Conservation (phyloP, 2,888 invertebrate genomes). For the Panopea generosa region DNA sequence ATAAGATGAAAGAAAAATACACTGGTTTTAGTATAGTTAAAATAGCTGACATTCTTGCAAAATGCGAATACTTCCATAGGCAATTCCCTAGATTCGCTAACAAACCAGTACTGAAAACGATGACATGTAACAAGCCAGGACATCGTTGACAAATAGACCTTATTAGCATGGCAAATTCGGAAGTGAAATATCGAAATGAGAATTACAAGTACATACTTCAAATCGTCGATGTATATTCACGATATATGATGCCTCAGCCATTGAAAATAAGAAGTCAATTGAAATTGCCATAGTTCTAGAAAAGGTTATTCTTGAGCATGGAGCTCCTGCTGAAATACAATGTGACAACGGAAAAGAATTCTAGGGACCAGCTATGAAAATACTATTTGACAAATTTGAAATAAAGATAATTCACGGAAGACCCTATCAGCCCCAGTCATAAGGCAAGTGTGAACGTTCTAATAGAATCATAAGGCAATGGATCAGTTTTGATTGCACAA, state of each 20-base stretch:
- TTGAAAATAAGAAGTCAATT: constrained; percentile 11
- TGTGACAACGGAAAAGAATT: constrained; percentile 36
- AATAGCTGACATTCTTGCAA: constrained; percentile 6
- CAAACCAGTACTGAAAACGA: not conserved
- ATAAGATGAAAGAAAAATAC: constrained; percentile 23
- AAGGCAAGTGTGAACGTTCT: too few relatives aligned
- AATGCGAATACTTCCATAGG: constrained; percentile 17
- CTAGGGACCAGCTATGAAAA: constrained; percentile 17
- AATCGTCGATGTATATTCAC: constrained; percentile 34
- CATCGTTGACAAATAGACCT: constrained; percentile 19
- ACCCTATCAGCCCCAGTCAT: constrained; percentile 29
- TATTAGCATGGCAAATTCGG: constrained; percentile 17
- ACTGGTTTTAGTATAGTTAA: constrained; percentile 23
- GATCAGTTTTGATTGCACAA: constrained; percentile 10
- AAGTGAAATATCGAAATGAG: not conserved
- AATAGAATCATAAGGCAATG: too few relatives aligned
- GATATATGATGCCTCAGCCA: constrained; percentile 37
- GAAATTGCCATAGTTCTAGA: constrained; percentile 18
- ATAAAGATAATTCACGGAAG: constrained; percentile 25
- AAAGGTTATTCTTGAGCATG: constrained; percentile 21
- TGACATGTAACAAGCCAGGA: not conserved
- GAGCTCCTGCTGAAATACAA: constrained; percentile 23
- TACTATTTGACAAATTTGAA: constrained; percentile 8
- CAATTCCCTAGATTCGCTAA: constrained; percentile 12
- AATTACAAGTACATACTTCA: constrained; percentile 31